These are phyloP conservation scores for Ciconia boyciana DNA, from an alignment of 2,113 vertebrate species.

Conservation along the genomic window DNA sequence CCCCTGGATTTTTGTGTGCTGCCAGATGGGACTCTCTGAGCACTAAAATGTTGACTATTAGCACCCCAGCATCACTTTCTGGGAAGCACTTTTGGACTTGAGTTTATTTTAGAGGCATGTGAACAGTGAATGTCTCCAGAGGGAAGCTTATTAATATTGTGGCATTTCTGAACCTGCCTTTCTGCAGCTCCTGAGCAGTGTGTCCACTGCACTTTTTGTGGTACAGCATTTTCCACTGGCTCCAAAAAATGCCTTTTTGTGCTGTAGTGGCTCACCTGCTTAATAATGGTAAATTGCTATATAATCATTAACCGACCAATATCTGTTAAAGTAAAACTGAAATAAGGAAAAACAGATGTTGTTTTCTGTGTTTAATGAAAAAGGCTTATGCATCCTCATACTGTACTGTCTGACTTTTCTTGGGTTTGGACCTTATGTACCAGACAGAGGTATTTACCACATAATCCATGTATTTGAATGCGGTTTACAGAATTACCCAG, in stretches of 20 bases:
- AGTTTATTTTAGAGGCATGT: background rate
- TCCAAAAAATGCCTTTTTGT: background rate
- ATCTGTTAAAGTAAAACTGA: constrained; percentile 29
- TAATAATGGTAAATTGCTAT: constrained; percentile 2
- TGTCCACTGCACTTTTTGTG: background rate
- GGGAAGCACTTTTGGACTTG: background rate
- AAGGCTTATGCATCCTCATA: constrained; percentile 28
- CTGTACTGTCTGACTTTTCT: background rate
- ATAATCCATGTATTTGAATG: constrained; percentile 1
- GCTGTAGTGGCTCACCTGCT: background rate
- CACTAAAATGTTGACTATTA: background rate
- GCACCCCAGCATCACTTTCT: background rate
- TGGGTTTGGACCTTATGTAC: background rate
- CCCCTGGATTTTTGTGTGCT: background rate
- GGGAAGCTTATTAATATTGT: background rate
- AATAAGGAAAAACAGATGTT: constrained; percentile 57
- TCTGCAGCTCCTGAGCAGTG: background rate
- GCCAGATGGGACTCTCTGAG: background rate
- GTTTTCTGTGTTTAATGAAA: constrained; percentile 47
- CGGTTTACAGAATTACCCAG: background rate
- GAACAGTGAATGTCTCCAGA: background rate
- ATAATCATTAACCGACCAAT: constrained; percentile 22
- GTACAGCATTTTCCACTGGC: background rate
- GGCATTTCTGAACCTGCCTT: background rate
- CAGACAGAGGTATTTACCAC: background rate